Percentiles rank a stretch among this genome's conserved stretches.
phyloP scores from a whole-genome alignment of 1,140 invertebrate genomes.

The Melitaea cinxia region DNA sequence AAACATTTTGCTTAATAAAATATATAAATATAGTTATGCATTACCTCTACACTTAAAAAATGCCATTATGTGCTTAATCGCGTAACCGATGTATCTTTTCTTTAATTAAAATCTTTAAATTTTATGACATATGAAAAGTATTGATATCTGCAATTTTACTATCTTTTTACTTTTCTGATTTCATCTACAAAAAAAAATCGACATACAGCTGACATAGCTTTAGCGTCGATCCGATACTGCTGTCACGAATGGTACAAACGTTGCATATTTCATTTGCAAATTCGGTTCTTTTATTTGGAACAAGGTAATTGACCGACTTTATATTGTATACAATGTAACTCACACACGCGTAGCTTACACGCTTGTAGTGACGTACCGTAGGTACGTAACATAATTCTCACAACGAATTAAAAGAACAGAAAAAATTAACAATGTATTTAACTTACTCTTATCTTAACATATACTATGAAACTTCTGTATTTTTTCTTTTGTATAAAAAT shows the following conservation, averaged over 20 bases:
- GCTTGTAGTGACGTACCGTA: slow-evolving; percentile 18
- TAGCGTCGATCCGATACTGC: slow-evolving; percentile 16
- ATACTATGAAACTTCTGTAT: too few species aligned
- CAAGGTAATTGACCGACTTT: slow-evolving; percentile 53
- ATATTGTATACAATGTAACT: slow-evolving; percentile 39
- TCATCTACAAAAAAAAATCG: background rate
- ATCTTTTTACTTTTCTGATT: too few species aligned
- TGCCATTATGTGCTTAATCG: too few species aligned
- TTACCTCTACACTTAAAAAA: too few species aligned
- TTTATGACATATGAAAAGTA: too few species aligned
- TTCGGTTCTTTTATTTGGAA: slow-evolving; percentile 52
- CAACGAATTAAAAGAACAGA: background rate
- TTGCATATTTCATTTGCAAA: slow-evolving; percentile 52
- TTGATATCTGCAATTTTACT: too few species aligned
- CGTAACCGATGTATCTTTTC: too few species aligned
- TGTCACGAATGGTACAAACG: slow-evolving; percentile 40
- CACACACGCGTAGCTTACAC: slow-evolving; percentile 29
- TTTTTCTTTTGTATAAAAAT: background rate
- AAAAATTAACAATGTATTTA: too few species aligned
- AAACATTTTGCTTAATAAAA: too few species aligned
- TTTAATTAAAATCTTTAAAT: too few species aligned
- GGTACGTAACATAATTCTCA: slow-evolving; percentile 9
- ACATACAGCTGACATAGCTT: slow-evolving; percentile 5
- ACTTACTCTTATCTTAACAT: too few species aligned
- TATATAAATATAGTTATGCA: too few species aligned